Evolutionary conservation across 92 coral and sea anemone species (phyloP), one percentile per base, ranked within the genome.

Genomic region (Phenganax stokvisi): DNA sequence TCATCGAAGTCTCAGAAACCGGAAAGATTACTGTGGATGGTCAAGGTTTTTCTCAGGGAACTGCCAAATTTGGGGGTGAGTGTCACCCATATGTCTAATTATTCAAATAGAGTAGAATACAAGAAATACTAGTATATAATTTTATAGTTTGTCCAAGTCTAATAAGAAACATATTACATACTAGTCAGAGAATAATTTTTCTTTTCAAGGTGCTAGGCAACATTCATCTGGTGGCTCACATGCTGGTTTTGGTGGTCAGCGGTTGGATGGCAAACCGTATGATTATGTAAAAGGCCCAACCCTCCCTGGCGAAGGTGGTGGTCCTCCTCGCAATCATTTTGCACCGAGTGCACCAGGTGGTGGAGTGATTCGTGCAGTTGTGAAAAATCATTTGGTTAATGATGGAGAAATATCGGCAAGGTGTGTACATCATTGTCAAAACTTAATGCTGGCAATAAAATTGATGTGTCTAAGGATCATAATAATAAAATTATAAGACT

Each of bases 391-490:
- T 64, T 63, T 88, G 29, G 29, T 57, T 29, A 70, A 81, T 79
- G 71, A 88, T 29, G 91, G 91, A 17, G 81, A 82, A 15, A 88
- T 88, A 55, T 81, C 88, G 16, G 81, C 87, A 37, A 88, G 88
- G 91, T 88, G 81, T 13, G 57, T 54, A 0, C 47, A 30, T 25
- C 54, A 9, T 54, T 8, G 16, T 15, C 59, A 10, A 76, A 31
- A 20, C 25, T 20, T 20, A 20, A 20, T 20, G 25, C 25, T 20
- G 25, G 25, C 25, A 20, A 20, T 20, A 20, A 20, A 20, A 20
- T 20, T 20, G 25, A 20, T 20, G 25, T 20, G 25, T 20, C 25
- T 20, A 20, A 20, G 25, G 25, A 20, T 20, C 25, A 20, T 20
- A 20, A 20, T 20, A 20, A 20, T 20, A 20, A 20, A 20, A 20